Evolutionary conservation across 1,140 invertebrate species (phyloP), one percentile per base, ranked within the genome.

Genomic region (Brachystomella parvula): DNA sequence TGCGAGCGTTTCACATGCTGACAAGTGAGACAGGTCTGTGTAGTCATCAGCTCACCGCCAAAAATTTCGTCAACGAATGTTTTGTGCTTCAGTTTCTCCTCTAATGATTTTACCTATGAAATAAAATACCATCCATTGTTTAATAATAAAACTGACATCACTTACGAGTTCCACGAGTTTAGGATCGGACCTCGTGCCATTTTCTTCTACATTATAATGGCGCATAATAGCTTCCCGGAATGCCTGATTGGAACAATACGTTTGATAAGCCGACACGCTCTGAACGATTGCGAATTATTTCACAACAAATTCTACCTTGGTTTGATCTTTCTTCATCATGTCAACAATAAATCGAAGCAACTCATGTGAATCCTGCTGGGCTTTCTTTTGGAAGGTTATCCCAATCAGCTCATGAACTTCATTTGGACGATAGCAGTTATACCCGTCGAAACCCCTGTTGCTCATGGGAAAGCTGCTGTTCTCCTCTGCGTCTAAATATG

Each of bases 361-460:
- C 78, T 99, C 96, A 76, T 98, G 96, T 15, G 94, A 87, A 79
- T 99, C 96, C 75, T 98, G 95, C 77, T 98, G 95, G 72, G 93
- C 89, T 31, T 87, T 92, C n/a, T 92, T 91, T 65, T 87, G 86
- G 77, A 96, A 98, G 83, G 83, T 76, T 88, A 89, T 67, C 31
- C 47, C 33, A 21, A 85, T 82, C 60, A 83, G 80, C n/a, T 62
- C 79, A 74, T 75, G 75, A 81, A 78, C 65, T 78, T 76, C 30
- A 68, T 71, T 15, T 81, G 66, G 75, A n/a, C 61, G 21, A 63
- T 44, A 67, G 76, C 73, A 80, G 78, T 74, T 76, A 74, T 76
- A 47, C 71, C 72, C 30, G 73, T 72, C 78, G 56, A 89, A 87
- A 44, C 83, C 81, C 17, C 85, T 82, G 53, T 92, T 75, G 1